A percentile compares a stretch with the other conserved stretches of the same genome.
phyloP scores from a whole-genome alignment of 2,888 invertebrate species.

The Lycocerus yunnanus region DNA sequence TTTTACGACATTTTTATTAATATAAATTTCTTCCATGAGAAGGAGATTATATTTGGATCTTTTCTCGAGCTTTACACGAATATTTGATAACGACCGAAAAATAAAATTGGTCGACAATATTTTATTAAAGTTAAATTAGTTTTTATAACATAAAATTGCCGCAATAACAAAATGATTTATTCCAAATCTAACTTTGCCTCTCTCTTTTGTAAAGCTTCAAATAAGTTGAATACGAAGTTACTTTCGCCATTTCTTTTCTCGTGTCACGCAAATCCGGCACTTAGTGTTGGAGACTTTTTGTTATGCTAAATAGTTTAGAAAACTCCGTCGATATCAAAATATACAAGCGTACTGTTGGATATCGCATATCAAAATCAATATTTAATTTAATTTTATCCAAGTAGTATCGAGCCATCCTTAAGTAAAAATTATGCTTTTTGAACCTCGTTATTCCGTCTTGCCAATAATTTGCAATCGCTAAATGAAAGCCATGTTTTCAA shows the following conservation, averaged over 20 bases:
- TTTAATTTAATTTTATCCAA: background rate
- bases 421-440: background rate
- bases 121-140: background rate
- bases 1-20: background rate
- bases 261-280: conserved; percentile 22
- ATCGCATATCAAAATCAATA: background rate
- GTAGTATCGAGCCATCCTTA: background rate
- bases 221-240: conserved; percentile 17
- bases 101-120: background rate
- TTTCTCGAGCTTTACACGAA: background rate
- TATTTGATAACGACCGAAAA: background rate
- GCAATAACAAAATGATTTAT: background rate
- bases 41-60: background rate
- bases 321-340: conserved; percentile 17
- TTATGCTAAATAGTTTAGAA: conserved; percentile 24
- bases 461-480: background rate
- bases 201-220: background rate
- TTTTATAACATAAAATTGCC: background rate
- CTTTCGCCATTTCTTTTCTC: conserved; percentile 21
- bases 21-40: background rate
- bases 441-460: background rate
- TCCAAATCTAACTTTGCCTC: background rate
- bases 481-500: background rate
- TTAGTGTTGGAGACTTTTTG: conserved; percentile 22
- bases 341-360: background rate